Base-by-base conservation (phyloP, 2,113 vertebrate genomes). In the Chaetodon auriga region DNA sequence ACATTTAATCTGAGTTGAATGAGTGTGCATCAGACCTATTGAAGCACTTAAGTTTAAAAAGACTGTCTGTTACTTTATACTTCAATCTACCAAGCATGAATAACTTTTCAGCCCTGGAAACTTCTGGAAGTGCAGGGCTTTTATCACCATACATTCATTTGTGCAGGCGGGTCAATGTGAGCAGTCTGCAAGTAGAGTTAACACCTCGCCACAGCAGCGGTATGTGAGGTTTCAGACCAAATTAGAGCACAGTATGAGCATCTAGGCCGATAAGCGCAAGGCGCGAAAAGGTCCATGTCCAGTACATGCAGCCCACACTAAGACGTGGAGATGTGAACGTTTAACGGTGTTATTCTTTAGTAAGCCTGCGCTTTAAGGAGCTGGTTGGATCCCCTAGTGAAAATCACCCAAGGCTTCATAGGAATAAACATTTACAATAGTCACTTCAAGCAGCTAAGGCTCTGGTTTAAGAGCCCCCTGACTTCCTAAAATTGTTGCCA, bases 151-250 rank as follows among this genome's bases (percentile, higher is more conserved):
- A 6, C 60, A 25, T 11, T 36, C 48, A 10, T 81, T 71, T 54
- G 43, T 19, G 51, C 25, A 43, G 2, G n/a, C 23, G 63, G 21
- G 13, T 51, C 25, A 51, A 10, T 38, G 12, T 16, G 46, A 43
- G 36, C 49, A 53, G 23, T 15, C 48, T 57, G 35, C 23, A 21
- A 45, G 18, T 36, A 78, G 57, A 63, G 51, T 64, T 55, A 68
- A 77, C 82, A 77, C 65, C 46, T 36, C 7, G 0, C 8, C 68
- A 25, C 23, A 61, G 65, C 35, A 36, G 46, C 7, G 38, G 7
- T 35, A 46, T 57, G 43, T 68, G 62, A 68, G 45, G 68, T 82
- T 82, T 74, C 25, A 82, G 38, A 65, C 55, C 14, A 5, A 2
- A 72, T 46, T 41, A 21, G 51, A 49, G 80, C n/a, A 72, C 41